These are phyloP conservation scores for Hypomesus transpacificus DNA, from an alignment of 2,113 vertebrate species.

Conservation along the genomic window DNA sequence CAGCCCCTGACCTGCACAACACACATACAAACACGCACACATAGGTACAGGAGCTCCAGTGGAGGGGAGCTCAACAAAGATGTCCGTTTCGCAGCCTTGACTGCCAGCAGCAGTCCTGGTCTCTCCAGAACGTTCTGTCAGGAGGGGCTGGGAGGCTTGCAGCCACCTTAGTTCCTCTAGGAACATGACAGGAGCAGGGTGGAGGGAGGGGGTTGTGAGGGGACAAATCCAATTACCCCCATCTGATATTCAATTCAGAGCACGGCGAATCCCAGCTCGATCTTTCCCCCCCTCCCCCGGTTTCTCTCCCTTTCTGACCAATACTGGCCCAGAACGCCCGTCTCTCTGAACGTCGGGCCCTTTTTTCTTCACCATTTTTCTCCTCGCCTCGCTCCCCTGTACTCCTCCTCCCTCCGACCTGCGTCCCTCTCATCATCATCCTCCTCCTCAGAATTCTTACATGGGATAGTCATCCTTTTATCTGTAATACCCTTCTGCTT, in stretches of 20 bases:
- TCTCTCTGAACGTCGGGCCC: not conserved
- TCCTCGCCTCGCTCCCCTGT: constrained; percentile 58
- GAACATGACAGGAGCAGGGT: not conserved
- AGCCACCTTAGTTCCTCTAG: too few relatives aligned
- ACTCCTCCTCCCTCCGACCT: not conserved
- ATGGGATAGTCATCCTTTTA: constrained; percentile 29
- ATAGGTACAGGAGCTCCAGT: constrained; percentile 15
- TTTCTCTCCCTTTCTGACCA: constrained; percentile 15
- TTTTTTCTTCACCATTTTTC: not conserved
- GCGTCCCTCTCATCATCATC: constrained; percentile 59
- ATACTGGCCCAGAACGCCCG: constrained; percentile 21
- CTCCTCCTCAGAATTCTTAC: constrained; percentile 13
- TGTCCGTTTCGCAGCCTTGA: not conserved
- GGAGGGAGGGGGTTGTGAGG: constrained; percentile 31
- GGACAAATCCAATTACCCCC: constrained; percentile 64
- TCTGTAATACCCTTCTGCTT: constrained; percentile 12
- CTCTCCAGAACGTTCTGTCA: not conserved
- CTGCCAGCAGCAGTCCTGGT: not conserved
- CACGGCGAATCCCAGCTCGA: constrained; percentile 52
- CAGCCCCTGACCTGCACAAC: constrained; percentile 73
- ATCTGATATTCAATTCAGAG: constrained; percentile 65
- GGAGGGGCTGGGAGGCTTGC: not conserved
- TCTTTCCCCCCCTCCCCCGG: not conserved
- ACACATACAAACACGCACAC: constrained; percentile 65
- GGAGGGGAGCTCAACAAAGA: not conserved